phyloP scores from a whole-genome alignment of 2,113 vertebrate species.

The Pachypanchax playfairii region DNA sequence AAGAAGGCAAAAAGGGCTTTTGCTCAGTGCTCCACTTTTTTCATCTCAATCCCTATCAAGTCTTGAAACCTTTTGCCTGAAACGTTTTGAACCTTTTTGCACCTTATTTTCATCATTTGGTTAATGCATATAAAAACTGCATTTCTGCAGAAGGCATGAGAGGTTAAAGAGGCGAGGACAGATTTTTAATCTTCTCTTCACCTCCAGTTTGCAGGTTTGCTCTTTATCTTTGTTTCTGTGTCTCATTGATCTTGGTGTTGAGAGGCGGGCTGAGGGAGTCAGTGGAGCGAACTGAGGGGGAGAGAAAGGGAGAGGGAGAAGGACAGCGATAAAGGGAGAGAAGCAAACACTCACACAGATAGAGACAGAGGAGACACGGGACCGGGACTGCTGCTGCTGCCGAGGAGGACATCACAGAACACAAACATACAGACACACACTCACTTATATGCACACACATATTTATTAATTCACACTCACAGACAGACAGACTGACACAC shows the following conservation, averaged over 20 bases:
- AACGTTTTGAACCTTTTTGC: conserved; percentile 16
- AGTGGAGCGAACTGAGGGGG: conserved; percentile 64
- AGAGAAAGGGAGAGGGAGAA: conserved; percentile 38
- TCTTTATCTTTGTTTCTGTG: conserved; percentile 40
- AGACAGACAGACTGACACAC: conserved; percentile 45
- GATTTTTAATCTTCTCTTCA: conserved; percentile 19
- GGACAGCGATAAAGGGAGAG: conserved; percentile 56
- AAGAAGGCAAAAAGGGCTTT: background rate
- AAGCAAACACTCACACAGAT: conserved; percentile 58
- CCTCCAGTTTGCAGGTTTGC: conserved; percentile 41
- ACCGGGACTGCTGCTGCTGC: conserved; percentile 63
- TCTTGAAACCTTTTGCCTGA: background rate
- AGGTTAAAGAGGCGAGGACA: conserved; percentile 4
- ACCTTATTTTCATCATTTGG: background rate
- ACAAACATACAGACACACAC: conserved; percentile 59
- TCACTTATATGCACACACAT: conserved; percentile 19
- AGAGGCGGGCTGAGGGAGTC: conserved; percentile 70
- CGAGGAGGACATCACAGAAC: conserved; percentile 60
- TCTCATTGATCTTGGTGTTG: conserved; percentile 63
- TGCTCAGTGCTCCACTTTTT: too few species aligned
- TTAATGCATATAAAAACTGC: conserved; percentile 6
- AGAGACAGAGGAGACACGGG: conserved; percentile 65
- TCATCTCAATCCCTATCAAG: too few species aligned
- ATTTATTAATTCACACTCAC: conserved; percentile 12
- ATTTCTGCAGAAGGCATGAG: conserved; percentile 38